Base-by-base conservation (phyloP, 64 coral and sea anemone species). In the Porites australiensis region DNA sequence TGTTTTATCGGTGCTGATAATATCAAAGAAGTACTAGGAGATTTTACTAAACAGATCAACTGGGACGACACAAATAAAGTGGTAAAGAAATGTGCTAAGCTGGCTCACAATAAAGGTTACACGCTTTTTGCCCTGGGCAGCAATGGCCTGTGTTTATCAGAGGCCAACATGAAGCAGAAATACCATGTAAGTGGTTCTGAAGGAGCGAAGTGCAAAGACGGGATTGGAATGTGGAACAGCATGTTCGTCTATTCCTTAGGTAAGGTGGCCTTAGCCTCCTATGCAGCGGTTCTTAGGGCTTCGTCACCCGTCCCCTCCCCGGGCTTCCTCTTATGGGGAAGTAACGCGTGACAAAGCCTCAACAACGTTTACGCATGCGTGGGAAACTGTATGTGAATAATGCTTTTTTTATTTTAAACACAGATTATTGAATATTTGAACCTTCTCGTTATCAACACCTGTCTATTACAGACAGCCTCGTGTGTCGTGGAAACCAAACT, bases 61-160 rank as follows among this genome's bases (percentile, higher is more conserved):
- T 58, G 58, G 82, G 82, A 86, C 16, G 74, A 87, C 71, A 86
- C 90, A 2, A 77, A 75, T 43, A 58, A 23, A 57, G 52, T 75
- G 49, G 90, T 92, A 6, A 63, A 86, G 19, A 74, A 77, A 48
- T 92, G 90, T 37, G 70, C 55, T 18, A 63, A 23, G 5, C 63
- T 92, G 19, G 45, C 72, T 16, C 58, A 92, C 15, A 46, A n/a
- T 2, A 71, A 59, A 19, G 58, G 61, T 46, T 92, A 74, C 58
- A 86, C 61, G 71, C 83, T 86, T 66, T 92, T 92, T 50, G 90
- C 90, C 13, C 2, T 92, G 54, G 90, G 82, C 3, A 14, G 69
- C 2, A 79, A 79, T 57, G 90, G 90, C 4, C 60, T 93, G 8
- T 93, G 90, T 55, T 78, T 86, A 48, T 89, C 70, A 44, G 88